A percentile compares a stretch with the other conserved stretches of the same genome.
phyloP scores from a whole-genome alignment of 2,797 vertebrate species.

The Balearica regulorum region DNA sequence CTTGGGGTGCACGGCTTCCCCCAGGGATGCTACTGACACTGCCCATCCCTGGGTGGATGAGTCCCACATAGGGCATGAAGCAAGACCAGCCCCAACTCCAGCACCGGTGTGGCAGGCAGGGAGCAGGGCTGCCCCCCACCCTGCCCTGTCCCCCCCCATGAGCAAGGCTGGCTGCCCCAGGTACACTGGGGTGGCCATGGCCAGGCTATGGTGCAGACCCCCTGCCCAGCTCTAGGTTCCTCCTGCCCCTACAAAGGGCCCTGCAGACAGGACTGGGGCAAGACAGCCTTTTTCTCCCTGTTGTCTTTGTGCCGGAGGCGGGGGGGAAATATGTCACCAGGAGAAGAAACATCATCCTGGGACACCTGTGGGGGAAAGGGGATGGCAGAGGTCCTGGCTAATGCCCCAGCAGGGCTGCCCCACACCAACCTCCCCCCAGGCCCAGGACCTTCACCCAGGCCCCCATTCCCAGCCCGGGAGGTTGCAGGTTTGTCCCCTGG shows the following conservation, averaged over 20 bases:
- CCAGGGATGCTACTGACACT: neutral
- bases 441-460: too few species aligned
- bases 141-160: fast-evolving
- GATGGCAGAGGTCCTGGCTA: neutral
- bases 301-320: neutral
- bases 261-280: neutral
- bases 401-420: neutral
- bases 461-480: neutral
- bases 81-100: neutral
- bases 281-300: neutral
- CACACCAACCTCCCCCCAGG: neutral
- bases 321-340: neutral
- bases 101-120: neutral
- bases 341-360: neutral
- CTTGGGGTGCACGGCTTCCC: neutral
- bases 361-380: neutral
- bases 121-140: neutral
- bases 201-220: neutral
- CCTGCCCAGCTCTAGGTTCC: neutral
- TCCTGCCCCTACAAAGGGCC: neutral
- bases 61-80: fast-evolving
- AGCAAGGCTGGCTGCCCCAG: neutral
- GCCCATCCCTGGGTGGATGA: neutral
- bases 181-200: neutral
- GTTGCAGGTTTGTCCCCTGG: neutral